Evolutionary conservation across 2,797 vertebrate genomes (phyloP).

Genomic region (Spinibarbus caldwelli): DNA sequence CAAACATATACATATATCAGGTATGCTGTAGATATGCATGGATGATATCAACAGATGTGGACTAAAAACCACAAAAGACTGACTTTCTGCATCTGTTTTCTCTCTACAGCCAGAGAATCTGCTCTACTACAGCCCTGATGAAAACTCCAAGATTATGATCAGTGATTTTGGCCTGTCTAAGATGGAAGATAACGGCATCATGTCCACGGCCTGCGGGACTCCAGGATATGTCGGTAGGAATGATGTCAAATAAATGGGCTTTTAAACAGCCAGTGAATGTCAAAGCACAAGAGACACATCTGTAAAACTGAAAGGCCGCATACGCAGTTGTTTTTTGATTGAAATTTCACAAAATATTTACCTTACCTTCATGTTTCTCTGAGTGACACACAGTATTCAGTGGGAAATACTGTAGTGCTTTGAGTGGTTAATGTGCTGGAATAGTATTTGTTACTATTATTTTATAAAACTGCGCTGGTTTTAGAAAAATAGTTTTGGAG

Average conservation of each 20-base stretch:
- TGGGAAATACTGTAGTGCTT: not conserved
- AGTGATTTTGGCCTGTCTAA: constrained; percentile 98
- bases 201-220: constrained; percentile 97
- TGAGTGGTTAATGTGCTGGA: not conserved
- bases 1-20: not conserved
- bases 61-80: not conserved
- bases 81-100: not conserved
- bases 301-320: not conserved
- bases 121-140: constrained; percentile 89
- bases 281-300: not conserved
- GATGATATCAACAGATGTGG: not conserved
- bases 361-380: not conserved
- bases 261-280: not conserved
- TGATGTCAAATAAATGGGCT: not conserved
- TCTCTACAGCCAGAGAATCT: constrained; percentile 91
- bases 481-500: not conserved
- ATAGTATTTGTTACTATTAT: not conserved
- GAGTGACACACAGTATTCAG: not conserved
- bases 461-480: not conserved
- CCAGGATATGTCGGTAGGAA: constrained; percentile 94
- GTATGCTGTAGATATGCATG: not conserved
- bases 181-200: constrained; percentile 91
- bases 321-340: not conserved
- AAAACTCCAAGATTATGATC: constrained; percentile 97
- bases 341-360: not conserved